Evolutionary conservation across 2,888 invertebrate genomes (phyloP).

Genomic region (Cartodere bifasciata): DNA sequence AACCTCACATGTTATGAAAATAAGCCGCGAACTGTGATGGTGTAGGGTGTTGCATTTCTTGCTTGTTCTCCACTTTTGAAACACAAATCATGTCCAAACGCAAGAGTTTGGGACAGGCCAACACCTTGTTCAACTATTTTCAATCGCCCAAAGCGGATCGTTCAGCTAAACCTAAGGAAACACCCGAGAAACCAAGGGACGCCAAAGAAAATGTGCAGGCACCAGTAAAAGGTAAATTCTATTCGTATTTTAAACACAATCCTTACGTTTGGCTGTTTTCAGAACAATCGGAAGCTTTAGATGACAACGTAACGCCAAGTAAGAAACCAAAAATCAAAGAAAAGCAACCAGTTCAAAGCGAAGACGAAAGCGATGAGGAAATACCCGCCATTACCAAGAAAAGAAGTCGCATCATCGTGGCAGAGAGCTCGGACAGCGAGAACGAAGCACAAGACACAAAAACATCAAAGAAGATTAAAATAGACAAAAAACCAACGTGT

Average conservation of each 20-base stretch:
- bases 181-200: conserved; percentile 8
- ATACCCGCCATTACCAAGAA: conserved; percentile 1
- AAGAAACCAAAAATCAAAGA: conserved; percentile 10
- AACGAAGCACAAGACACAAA: conserved; percentile 1
- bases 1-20: too few relatives aligned
- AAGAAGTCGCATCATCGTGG: conserved; percentile 6
- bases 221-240: conserved; percentile 2
- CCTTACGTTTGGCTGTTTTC: background rate
- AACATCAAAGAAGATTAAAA: background rate
- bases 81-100: conserved; percentile 26
- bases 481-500: background rate
- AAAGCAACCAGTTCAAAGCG: conserved; percentile 2
- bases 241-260: conserved; percentile 5
- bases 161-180: conserved; percentile 8
- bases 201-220: conserved; percentile 4
- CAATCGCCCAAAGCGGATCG: conserved; percentile 21
- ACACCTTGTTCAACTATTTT: conserved; percentile 29
- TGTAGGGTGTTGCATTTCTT: too few relatives aligned
- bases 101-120: conserved; percentile 19
- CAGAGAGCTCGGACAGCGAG: conserved; percentile 5
- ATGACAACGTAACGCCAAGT: conserved; percentile 8
- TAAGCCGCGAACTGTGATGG: too few relatives aligned
- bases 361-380: background rate
- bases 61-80: too few relatives aligned
- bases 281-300: background rate